Base-by-base conservation (phyloP, 2,797 vertebrate genomes). In the Aphelocoma californica region DNA sequence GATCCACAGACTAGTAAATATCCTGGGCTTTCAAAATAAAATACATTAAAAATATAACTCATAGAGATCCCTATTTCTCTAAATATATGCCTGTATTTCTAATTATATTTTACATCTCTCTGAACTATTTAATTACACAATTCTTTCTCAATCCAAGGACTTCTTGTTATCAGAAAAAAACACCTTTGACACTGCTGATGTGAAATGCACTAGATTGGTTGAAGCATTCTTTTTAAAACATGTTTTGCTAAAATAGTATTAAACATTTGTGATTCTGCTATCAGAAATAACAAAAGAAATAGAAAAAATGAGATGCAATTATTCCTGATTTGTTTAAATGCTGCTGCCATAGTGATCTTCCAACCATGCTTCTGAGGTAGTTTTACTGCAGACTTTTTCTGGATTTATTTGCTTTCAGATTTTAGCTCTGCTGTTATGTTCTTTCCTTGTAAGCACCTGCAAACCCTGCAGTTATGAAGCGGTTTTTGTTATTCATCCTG, bases 401-500 rank as follows among this genome's bases (percentile, higher is more conserved):
- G 93, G 85, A 95, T 97, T 96, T 96, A 96, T 97, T 97, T 92
- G 58, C 77, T 96, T 97, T 96, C 81, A 92, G 47, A 85, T 48
- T 86, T 88, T 75, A 94, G 69, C 51, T 97, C 88, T 97, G 87
- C 86, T 97, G 88, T 91, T 97, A 74, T 6, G 18, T 94, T 97
- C 80, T 96, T 94, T 94, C 87, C 36, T 93, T 97, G 92, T 92
- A 96, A 97, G 74, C 81, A 93, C 82, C 85, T 94, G 88, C 28
- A 81, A 94, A 79, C 91, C 81, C 79, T 83, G 75, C 73, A 70
- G 65, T 94, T 96, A 89, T 44, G 80, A 71, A 86, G 40, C 10
- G 9, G 56, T 95, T 89, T 97, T 97, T 97, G 95, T 96, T 97
- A 97, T 97, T 98, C 91, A 92, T 96, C 44, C 44, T 40, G 51